Evolutionary conservation across 2,113 vertebrate genomes (phyloP).

Genomic region (Festucalex cinctus): DNA sequence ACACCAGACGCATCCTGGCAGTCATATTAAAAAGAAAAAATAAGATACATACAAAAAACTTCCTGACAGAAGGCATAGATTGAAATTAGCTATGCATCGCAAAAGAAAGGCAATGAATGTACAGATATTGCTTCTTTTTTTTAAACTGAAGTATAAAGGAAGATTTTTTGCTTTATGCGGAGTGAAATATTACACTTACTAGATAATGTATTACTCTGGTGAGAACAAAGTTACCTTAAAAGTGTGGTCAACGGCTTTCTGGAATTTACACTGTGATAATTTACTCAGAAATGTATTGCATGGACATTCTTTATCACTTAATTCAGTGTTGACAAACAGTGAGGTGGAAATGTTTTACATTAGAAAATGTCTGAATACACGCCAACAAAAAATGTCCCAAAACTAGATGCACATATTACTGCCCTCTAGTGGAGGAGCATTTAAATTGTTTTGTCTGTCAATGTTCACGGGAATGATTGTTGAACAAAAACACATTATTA

Average conservation of each 20-base stretch:
- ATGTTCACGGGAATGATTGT: too few species aligned
- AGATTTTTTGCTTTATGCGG: background rate
- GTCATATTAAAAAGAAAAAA: background rate
- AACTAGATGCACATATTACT: background rate
- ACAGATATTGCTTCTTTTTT: background rate
- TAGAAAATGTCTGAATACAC: background rate
- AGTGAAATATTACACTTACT: background rate
- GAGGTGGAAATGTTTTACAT: background rate
- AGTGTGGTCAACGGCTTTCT: background rate
- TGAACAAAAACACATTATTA: too few species aligned
- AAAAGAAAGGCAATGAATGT: background rate
- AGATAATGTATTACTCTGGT: background rate
- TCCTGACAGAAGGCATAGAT: too few species aligned
- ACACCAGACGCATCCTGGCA: conserved; percentile 21
- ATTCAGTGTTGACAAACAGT: background rate
- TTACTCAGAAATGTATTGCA: background rate
- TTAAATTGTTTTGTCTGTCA: too few species aligned
- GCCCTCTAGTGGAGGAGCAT: background rate
- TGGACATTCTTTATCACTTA: background rate
- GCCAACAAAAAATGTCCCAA: background rate
- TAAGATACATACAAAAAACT: too few species aligned
- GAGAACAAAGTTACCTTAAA: background rate
- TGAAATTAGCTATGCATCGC: background rate
- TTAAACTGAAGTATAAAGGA: background rate
- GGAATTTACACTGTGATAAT: background rate